A percentile compares a stretch with the other conserved stretches of the same genome.
Conservation (phyloP, 2,888 invertebrate species). For the Smittia aterrima region DNA sequence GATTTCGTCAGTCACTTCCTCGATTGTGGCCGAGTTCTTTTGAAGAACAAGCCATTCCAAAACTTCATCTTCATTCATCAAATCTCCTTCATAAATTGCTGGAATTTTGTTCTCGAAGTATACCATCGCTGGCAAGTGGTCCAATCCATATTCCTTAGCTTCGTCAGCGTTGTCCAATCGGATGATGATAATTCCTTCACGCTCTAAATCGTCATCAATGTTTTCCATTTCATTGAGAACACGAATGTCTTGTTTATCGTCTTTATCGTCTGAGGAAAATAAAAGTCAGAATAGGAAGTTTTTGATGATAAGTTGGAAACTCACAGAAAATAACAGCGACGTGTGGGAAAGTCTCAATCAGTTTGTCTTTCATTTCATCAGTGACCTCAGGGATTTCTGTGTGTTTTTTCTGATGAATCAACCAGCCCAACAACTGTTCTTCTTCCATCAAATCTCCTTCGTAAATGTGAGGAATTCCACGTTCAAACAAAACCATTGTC, state of each 20-base stretch:
- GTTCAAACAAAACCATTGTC: conserved; percentile 68
- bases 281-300: no score
- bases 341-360: conserved; percentile 75
- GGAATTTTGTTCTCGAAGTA: conserved; percentile 92
- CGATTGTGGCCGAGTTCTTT: conserved; percentile 86
- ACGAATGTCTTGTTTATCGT: conserved; percentile 83
- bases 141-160: conserved; percentile 87
- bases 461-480: conserved; percentile 70
- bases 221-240: conserved; percentile 87
- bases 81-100: conserved; percentile 85
- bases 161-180: conserved; percentile 86
- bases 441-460: conserved; percentile 87
- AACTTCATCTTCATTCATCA: conserved; percentile 88
- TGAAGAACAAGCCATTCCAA: conserved; percentile 85
- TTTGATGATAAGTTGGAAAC: conserved; percentile 49
- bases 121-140: conserved; percentile 73
- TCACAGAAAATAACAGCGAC: conserved; percentile 90
- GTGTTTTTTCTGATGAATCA: conserved; percentile 85
- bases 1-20: conserved; percentile 92
- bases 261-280: conserved; percentile 70
- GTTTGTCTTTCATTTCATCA: conserved; percentile 89
- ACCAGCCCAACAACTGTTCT: conserved; percentile 85
- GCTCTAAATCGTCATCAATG: conserved; percentile 87
- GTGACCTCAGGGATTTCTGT: conserved; percentile 90
- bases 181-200: conserved; percentile 86